Evolutionary conservation across 2,113 vertebrate species (phyloP), one percentile per base, ranked within the genome.

Genomic region (Hemichromis elongatus): DNA sequence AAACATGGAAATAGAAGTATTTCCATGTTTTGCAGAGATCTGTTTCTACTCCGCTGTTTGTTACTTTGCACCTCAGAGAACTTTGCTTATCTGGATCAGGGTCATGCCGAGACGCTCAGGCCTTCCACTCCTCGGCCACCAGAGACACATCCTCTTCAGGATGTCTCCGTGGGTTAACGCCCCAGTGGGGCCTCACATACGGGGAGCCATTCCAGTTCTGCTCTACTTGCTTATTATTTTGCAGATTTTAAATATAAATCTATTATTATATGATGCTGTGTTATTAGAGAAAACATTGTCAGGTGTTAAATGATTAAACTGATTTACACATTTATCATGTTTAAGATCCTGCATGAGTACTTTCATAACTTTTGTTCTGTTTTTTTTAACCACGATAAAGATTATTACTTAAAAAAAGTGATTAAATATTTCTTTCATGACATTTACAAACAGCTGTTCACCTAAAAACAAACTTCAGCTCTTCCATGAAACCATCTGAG

Each of bases 151-250:
- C 63, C 37, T 70, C 66, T 70, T 8, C 35, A 42, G n/a, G n/a
- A 24, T 14, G 35, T 42, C 35, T 40, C 21, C 16, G 40, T 24
- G 13, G 63, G 13, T 24, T 26, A 13, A 45, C 8, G 3, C 26
- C 37, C 21, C 13, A 45, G 66, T 70, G 21, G 2, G 37, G 21
- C 66, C 66, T 45, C 66, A 4, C 13, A 42, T 68, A 4, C 1
- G 1, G 42, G 37, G 12, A 24, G 37, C 13, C 0, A 1, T 16
- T 18, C 16, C 2, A 47, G 13, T 7, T 70, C 14, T 16, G 21
- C 21, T 18, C 47, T 70, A 47, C 66, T 70, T 26, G 3, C 66
- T 70, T 70, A 70, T 70, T 70, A 21, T 45, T 70, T 70, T 3
- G 13, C 21, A 42, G 63, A 18, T 70, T 70, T 70, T 0, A 45